Percentiles rank a stretch among this genome's conserved stretches.
phyloP scores from a whole-genome alignment of 2,797 vertebrate genomes.

The Myotis daubentonii region DNA sequence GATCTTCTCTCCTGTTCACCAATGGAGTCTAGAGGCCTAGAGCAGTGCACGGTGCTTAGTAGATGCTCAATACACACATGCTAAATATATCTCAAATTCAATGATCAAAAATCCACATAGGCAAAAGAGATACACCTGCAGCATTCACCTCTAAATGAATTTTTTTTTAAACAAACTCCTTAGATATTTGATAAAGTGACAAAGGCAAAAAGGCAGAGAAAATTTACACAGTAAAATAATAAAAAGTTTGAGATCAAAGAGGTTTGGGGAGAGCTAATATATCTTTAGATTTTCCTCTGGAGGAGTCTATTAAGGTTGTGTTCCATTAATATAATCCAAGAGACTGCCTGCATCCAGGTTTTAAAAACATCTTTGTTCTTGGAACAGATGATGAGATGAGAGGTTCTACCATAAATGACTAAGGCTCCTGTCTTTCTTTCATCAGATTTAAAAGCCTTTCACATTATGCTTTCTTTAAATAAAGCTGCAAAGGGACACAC shows the following conservation, averaged over 20 bases:
- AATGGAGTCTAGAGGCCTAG: not conserved
- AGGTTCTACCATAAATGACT: slow-evolving; percentile 2
- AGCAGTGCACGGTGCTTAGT: not conserved
- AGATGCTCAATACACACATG: not conserved
- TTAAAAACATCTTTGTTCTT: slow-evolving; percentile 70
- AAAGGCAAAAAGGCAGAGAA: slow-evolving; percentile 7
- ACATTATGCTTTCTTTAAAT: slow-evolving; percentile 72
- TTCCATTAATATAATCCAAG: slow-evolving; percentile 66
- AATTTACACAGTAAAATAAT: slow-evolving; percentile 56
- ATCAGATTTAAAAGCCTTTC: slow-evolving; percentile 73
- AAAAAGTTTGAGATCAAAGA: slow-evolving; percentile 63
- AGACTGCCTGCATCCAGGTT: slow-evolving; percentile 32
- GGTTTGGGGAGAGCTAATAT: not conserved
- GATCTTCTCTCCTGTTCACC: not conserved
- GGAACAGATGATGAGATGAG: not conserved
- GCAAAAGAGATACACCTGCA: not conserved
- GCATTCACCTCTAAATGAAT: not conserved
- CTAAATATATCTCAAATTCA: not conserved
- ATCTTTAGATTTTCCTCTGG: slow-evolving; percentile 28
- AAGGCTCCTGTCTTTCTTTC: slow-evolving; percentile 58
- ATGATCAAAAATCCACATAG: not conserved
- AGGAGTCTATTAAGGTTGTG: slow-evolving; percentile 60
- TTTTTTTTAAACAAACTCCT: slow-evolving; percentile 45
- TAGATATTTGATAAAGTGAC: not conserved
- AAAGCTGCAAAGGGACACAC: slow-evolving; percentile 69